Evolutionary conservation across 2,797 vertebrate genomes (phyloP).

Genomic region (Pseudochirops corinnae): DNA sequence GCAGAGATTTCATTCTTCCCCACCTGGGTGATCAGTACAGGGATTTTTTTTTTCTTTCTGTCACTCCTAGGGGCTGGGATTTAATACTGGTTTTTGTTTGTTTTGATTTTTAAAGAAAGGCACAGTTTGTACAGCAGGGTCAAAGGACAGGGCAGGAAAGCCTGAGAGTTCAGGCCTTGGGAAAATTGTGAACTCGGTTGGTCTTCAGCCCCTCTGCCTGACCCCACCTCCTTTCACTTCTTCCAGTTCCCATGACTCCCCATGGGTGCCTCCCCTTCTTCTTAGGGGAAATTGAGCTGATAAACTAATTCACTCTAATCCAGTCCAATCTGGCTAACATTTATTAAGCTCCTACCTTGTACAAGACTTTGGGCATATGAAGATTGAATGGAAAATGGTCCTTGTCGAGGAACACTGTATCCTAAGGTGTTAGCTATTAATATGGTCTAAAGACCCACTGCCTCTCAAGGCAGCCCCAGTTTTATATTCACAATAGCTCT

Average conservation of each 20-base stretch:
- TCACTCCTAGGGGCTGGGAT: neutral
- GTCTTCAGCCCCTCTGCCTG: neutral
- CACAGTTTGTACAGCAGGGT: neutral
- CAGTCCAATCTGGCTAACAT: neutral
- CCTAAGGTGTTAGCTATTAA: neutral
- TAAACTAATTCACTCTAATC: neutral
- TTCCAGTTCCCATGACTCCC: neutral
- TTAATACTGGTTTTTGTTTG: slow-evolving; percentile 2
- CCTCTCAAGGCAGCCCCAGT: neutral
- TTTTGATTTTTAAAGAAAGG: slow-evolving; percentile 7
- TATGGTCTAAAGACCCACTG: neutral
- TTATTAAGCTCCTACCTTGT: neutral
- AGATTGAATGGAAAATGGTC: neutral
- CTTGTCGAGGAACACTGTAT: neutral
- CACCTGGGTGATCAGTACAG: neutral
- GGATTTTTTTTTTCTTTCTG: neutral
- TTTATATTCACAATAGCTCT: neutral
- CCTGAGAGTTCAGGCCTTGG: neutral
- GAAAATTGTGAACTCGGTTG: neutral
- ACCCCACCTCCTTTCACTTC: neutral
- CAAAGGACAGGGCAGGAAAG: neutral
- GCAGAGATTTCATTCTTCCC: neutral
- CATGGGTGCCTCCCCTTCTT: neutral
- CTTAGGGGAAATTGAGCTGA: neutral
- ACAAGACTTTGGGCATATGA: neutral